Evolutionary conservation across 2,888 invertebrate genomes (phyloP).

Genomic region (Nematopogon swammerdamellus): DNA sequence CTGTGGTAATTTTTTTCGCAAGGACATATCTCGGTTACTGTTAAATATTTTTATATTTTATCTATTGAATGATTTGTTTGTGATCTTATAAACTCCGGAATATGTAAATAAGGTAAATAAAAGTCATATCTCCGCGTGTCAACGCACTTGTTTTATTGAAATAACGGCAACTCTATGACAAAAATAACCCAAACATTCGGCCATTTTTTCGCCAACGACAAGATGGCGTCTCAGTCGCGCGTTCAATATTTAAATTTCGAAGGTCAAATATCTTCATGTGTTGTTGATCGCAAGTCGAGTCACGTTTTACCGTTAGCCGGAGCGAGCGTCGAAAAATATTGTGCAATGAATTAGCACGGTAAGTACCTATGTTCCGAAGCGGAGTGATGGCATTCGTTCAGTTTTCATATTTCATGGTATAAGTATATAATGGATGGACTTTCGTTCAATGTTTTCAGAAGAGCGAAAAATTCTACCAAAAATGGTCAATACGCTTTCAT

Average conservation of each 20-base stretch:
- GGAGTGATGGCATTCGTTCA: too few species aligned
- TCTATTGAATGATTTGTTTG: too few species aligned
- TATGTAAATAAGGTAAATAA: not conserved
- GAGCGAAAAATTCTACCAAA: too few species aligned
- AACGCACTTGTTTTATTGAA: not conserved
- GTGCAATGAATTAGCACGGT: constrained; percentile 10
- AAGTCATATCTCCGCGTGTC: not conserved
- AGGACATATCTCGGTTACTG: too few species aligned
- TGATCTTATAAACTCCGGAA: too few species aligned
- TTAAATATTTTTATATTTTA: too few species aligned
- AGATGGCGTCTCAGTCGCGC: not conserved
- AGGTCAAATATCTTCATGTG: not conserved
- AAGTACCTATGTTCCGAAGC: too few species aligned
- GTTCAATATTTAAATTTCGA: not conserved
- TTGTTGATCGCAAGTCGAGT: not conserved
- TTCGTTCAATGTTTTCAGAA: too few species aligned
- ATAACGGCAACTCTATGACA: not conserved
- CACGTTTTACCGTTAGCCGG: constrained; percentile 13
- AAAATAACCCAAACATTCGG: not conserved
- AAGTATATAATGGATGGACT: too few species aligned
- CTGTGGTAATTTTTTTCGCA: too few species aligned
- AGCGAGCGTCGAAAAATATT: constrained; percentile 12
- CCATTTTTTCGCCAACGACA: not conserved
- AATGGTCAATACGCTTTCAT: too few species aligned
- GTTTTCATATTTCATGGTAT: too few species aligned